Conservation (phyloP, 2,888 invertebrate genomes). For the Diploptera punctata region DNA sequence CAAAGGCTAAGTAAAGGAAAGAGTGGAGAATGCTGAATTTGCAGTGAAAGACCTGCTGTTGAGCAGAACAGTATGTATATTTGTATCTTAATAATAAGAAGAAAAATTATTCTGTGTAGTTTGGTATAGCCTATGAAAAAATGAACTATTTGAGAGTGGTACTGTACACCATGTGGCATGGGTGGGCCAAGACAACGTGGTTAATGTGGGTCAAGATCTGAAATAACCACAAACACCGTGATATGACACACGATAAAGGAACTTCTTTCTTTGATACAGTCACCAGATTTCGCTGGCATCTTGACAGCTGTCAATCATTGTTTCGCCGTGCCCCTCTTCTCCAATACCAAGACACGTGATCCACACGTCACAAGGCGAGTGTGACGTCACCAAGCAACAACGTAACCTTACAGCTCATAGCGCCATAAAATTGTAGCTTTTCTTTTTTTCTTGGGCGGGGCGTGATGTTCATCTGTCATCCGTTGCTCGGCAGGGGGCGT, state of each 20-base stretch:
- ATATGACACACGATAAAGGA: conserved; percentile 13
- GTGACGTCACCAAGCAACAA: conserved; percentile 35
- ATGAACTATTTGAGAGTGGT: too few species aligned
- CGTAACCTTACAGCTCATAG: conserved; percentile 38
- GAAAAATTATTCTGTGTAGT: too few species aligned
- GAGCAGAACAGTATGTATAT: too few species aligned
- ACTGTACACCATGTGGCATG: neutral
- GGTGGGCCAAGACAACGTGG: neutral
- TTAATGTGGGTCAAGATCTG: neutral
- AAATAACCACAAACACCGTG: neutral
- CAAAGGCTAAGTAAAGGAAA: too few species aligned
- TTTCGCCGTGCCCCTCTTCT: neutral
- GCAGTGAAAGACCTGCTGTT: too few species aligned
- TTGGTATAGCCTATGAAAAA: too few species aligned
- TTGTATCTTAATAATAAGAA: too few species aligned
- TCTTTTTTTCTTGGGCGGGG: conserved; percentile 42
- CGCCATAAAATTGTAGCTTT: conserved; percentile 37
- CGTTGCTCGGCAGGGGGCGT: conserved; percentile 39
- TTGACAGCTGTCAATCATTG: conserved; percentile 28
- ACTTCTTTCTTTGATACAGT: conserved; percentile 14
- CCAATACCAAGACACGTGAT: conserved; percentile 24
- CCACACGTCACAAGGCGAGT: conserved; percentile 28
- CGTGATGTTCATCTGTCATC: conserved; percentile 42
- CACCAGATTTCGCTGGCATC: conserved; percentile 15
- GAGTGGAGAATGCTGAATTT: too few species aligned